These are phyloP conservation scores for Clarias laeviceps DNA, from an alignment of 2,797 vertebrate species.

Conservation along the genomic window DNA sequence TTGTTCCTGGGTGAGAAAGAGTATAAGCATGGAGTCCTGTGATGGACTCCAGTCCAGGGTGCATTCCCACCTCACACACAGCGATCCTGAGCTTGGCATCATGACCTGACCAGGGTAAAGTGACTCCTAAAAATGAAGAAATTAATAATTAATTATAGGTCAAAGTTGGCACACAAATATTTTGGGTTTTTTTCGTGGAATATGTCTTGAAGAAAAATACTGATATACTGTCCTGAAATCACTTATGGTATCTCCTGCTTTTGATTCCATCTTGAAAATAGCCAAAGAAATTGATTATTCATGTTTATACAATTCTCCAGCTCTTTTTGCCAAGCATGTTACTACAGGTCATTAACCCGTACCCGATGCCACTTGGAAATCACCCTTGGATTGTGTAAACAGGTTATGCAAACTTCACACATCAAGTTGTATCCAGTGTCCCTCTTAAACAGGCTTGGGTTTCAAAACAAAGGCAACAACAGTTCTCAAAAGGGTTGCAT, in stretches of 20 bases:
- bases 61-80: background rate
- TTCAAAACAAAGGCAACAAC: conserved; percentile 1
- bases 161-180: background rate
- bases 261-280: background rate
- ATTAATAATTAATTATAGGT: background rate
- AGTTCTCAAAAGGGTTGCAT: background rate
- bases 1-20: too few relatives aligned
- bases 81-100: background rate
- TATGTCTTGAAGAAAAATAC: background rate
- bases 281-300: background rate
- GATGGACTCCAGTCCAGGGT: background rate
- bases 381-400: background rate
- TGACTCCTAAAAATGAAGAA: background rate
- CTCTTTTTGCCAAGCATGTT: background rate
- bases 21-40: too few relatives aligned
- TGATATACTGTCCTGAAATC: background rate
- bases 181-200: background rate
- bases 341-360: background rate
- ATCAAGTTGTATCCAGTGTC: background rate
- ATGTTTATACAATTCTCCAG: background rate
- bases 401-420: background rate
- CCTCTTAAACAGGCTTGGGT: background rate
- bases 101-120: background rate
- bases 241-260: background rate
- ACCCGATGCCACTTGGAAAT: background rate